phyloP scores from a whole-genome alignment of 2,113 vertebrate species.

The Sapayoa aenigma region DNA sequence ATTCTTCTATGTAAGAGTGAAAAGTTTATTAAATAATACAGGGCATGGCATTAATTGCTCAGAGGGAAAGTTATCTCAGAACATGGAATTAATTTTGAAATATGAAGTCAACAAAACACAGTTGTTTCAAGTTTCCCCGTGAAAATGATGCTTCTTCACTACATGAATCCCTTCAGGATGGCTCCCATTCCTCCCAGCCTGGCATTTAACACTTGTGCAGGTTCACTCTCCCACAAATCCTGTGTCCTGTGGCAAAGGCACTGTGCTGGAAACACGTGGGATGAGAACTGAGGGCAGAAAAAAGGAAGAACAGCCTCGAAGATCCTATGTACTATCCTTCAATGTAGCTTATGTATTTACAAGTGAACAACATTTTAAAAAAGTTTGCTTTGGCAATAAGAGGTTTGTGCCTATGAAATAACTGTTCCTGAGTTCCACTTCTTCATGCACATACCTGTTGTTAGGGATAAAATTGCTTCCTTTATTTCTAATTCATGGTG shows the following conservation, averaged over 20 bases:
- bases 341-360: background rate
- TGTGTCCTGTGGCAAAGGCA: background rate
- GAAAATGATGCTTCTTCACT: background rate
- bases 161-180: background rate
- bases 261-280: background rate
- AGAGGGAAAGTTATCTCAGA: background rate
- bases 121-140: background rate
- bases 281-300: background rate
- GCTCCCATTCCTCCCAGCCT: background rate
- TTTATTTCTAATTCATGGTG: background rate
- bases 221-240: background rate
- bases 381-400: background rate
- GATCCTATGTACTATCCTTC: background rate
- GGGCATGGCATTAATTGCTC: background rate
- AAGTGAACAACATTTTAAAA: background rate
- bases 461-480: background rate
- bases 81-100: conserved; percentile 12
- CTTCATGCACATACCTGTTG: background rate
- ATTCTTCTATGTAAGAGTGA: background rate
- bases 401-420: background rate
- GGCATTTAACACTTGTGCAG: background rate
- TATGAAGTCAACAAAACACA: background rate
- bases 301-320: background rate
- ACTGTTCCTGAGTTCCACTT: background rate
- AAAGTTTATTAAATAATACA: background rate